Conservation (phyloP, 1,140 invertebrate genomes). For the Drosophila hydei region DNA sequence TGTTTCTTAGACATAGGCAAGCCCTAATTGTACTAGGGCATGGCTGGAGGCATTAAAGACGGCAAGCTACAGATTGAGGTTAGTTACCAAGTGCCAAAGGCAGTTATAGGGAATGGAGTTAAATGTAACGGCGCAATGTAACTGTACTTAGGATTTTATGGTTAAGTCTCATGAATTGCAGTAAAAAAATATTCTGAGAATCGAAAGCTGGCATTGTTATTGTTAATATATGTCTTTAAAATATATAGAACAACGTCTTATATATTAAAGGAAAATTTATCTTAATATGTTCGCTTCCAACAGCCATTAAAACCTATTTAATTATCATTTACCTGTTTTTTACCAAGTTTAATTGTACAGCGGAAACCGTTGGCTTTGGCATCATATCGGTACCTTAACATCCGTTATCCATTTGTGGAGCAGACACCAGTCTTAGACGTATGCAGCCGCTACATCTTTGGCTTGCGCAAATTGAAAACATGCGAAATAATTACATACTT, state of each 20-base stretch:
- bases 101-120: slow-evolving; percentile 30
- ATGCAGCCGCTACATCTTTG: slow-evolving; percentile 19
- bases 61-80: slow-evolving; percentile 41
- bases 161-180: neutral
- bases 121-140: slow-evolving; percentile 33
- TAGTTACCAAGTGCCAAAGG: slow-evolving; percentile 43
- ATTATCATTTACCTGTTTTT: slow-evolving; percentile 52
- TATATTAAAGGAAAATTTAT: too few relatives aligned
- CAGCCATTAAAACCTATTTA: slow-evolving; percentile 33
- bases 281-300: too few relatives aligned
- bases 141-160: slow-evolving; percentile 23
- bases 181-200: neutral
- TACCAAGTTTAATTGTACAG: slow-evolving; percentile 56
- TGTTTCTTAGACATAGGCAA: slow-evolving; percentile 53
- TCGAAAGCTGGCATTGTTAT: too few relatives aligned
- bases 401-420: neutral
- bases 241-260: too few relatives aligned
- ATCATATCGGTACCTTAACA: slow-evolving; percentile 4
- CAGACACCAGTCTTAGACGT: neutral
- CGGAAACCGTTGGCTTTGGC: slow-evolving; percentile 59
- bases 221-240: too few relatives aligned
- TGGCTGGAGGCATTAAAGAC: slow-evolving; percentile 23
- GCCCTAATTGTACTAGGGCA: slow-evolving; percentile 65
- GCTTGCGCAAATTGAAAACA: slow-evolving; percentile 75
- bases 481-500: slow-evolving; percentile 78